Percentiles rank a stretch among this genome's conserved stretches.
phyloP scores from a whole-genome alignment of 2,888 invertebrate genomes.

The Hydrotaea diabolus region DNA sequence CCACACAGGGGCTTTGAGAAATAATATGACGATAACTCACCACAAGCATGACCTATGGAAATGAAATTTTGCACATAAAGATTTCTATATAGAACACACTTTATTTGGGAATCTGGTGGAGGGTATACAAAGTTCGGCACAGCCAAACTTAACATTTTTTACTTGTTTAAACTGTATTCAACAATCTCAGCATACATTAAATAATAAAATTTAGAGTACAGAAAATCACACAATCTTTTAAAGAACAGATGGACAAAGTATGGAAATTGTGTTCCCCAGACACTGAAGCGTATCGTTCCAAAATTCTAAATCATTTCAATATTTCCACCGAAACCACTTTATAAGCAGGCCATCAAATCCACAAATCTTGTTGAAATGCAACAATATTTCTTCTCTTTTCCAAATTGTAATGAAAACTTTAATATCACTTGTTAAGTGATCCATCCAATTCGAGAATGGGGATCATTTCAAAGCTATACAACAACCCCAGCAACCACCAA shows the following conservation, averaged over 20 bases:
- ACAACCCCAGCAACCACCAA: neutral
- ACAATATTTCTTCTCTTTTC: neutral
- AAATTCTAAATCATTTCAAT: neutral
- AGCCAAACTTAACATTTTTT: too few species aligned
- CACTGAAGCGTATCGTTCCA: neutral
- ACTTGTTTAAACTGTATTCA: too few species aligned
- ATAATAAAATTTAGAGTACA: too few species aligned
- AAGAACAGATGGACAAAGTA: neutral
- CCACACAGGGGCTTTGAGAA: too few species aligned
- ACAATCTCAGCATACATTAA: too few species aligned
- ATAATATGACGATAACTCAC: too few species aligned
- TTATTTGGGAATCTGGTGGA: too few species aligned
- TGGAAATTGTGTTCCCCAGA: neutral
- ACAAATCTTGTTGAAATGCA: neutral
- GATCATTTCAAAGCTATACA: neutral
- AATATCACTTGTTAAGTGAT: constrained; percentile 50
- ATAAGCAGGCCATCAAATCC: neutral
- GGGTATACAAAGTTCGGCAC: too few species aligned
- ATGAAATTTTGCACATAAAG: too few species aligned
- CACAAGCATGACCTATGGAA: too few species aligned
- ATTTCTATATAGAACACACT: too few species aligned
- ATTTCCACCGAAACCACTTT: constrained; percentile 20
- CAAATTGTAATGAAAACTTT: constrained; percentile 19
- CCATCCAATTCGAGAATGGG: constrained; percentile 27
- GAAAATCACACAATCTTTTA: neutral